phyloP scores from a whole-genome alignment of 2,888 invertebrate species.

The Drosophila dives region DNA sequence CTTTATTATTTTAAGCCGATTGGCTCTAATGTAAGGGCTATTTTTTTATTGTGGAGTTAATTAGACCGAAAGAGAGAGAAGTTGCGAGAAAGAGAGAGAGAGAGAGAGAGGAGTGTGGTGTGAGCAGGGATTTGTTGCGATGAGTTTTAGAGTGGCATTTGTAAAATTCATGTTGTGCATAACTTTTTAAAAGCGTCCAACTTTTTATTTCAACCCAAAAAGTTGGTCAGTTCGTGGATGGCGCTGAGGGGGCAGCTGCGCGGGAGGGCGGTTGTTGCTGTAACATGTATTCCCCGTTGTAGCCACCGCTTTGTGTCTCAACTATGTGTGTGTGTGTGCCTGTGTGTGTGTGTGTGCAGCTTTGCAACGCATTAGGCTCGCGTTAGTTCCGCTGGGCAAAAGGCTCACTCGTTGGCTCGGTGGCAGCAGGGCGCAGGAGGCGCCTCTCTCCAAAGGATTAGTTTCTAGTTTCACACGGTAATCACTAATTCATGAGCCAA shows the following conservation, averaged over 20 bases:
- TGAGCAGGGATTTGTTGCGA: background rate
- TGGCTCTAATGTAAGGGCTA: background rate
- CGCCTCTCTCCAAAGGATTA: conserved; percentile 29
- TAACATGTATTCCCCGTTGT: background rate
- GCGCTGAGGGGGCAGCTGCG: background rate
- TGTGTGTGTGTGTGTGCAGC: conserved; percentile 4
- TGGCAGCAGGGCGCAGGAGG: background rate
- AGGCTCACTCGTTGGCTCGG: background rate
- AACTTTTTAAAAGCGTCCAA: conserved; percentile 57
- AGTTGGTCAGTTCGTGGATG: conserved; percentile 36
- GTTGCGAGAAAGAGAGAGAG: background rate
- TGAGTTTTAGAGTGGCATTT: conserved; percentile 40
- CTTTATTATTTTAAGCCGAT: background rate
- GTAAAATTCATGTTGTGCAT: conserved; percentile 61
- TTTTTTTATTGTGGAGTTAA: background rate
- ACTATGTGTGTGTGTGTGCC: background rate
- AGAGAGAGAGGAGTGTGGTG: background rate
- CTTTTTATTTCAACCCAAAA: conserved; percentile 56
- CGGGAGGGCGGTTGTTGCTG: background rate
- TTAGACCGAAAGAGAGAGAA: background rate
- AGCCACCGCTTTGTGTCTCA: conserved; percentile 4
- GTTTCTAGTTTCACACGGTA: conserved; percentile 28
- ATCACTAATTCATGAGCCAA: conserved; percentile 27
- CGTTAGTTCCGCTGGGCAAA: conserved; percentile 37
- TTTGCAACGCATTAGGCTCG: conserved; percentile 54